Base-by-base conservation (phyloP, 2,113 vertebrate genomes). In the Prunella fulvescens region DNA sequence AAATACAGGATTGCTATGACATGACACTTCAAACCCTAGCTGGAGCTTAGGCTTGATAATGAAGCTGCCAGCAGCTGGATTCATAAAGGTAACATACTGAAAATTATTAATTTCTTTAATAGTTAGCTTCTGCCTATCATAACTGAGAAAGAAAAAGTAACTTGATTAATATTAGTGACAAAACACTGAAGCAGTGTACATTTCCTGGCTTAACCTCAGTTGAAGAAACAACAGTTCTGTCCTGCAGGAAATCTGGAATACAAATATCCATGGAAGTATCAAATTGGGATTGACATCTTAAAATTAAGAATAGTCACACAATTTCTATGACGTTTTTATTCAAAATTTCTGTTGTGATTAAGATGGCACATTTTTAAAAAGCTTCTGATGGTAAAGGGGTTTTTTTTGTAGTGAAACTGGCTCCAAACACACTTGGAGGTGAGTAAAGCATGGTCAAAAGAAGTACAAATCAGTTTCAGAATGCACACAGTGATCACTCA, bases 71-170 rank as follows among this genome's bases (percentile, higher is more conserved):
- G 98, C 96, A 37, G 94, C 96, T 78, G 98, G 98, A 91, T 99
- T 99, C 98, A 98, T 98, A 92, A 97, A 99, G 69, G 97, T 95
- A 56, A 98, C 88, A 80, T 98, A 98, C 71, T 98, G 98, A 47
- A 98, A 99, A 64, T 96, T 97, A 87, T 97, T 89, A 83, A 99
- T 96, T 97, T 99, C 98, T 95, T 98, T 98, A 60, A 98, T 90
- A 79, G 84, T 96, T 95, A 98, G 80, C 71, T 98, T 99, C 80
- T 98, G 97, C 67, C 97, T 98, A 85, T 98, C 98, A 73, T 98
- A 99, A 98, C 97, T 98, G 44, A 50, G 65, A 77, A 4, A 90
- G 67, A 90, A 95, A 90, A 65, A 3, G 29, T 60, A 62, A 17
- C n/a, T 88, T 69, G 24, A 57, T 77, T 73, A 79, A 50, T 37